Conservation (phyloP, 2,888 invertebrate species). For the Synergus japonicus region DNA sequence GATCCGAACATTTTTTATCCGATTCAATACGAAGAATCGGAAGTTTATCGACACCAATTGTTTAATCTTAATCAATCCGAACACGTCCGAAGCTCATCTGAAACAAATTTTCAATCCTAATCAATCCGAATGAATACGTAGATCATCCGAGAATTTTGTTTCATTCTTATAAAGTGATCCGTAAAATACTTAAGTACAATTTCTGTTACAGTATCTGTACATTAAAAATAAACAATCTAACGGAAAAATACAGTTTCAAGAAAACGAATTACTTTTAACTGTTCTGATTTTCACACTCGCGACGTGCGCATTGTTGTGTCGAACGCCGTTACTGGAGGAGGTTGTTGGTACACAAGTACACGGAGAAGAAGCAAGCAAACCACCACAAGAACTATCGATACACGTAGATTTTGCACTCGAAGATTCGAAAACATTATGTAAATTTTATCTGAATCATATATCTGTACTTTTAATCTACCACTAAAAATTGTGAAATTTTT, state of each 20-base stretch:
- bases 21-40: too few species aligned
- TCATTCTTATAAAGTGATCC: too few species aligned
- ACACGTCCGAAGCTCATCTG: too few species aligned
- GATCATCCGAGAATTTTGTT: too few species aligned
- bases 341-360: constrained; percentile 34
- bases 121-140: too few species aligned
- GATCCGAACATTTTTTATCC: too few species aligned
- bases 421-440: neutral
- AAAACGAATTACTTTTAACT: constrained; percentile 37
- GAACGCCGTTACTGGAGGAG: constrained; percentile 34
- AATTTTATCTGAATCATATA: neutral
- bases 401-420: constrained; percentile 32
- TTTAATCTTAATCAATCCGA: too few species aligned
- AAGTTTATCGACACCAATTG: too few species aligned
- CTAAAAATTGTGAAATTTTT: neutral
- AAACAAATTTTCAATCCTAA: too few species aligned
- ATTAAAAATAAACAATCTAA: neutral
- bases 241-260: constrained; percentile 32
- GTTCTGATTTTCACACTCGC: constrained; percentile 29
- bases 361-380: constrained; percentile 21
- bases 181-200: too few species aligned
- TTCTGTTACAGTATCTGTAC: neutral
- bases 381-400: constrained; percentile 33
- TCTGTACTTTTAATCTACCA: neutral
- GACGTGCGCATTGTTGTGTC: constrained; percentile 35